phyloP scores from a whole-genome alignment of 2,113 vertebrate genomes.

The Halcyon senegalensis region DNA sequence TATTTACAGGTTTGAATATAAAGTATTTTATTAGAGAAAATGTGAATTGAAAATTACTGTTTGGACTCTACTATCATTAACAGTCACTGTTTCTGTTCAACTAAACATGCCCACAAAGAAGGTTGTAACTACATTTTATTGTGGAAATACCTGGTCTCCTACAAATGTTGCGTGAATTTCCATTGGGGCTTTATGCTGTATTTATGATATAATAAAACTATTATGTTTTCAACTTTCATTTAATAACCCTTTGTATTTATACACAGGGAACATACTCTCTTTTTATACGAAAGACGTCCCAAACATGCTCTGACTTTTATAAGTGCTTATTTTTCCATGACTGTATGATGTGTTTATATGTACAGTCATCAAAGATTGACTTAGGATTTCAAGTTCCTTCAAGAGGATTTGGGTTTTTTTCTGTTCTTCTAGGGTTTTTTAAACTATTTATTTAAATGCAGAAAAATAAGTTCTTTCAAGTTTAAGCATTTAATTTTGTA shows the following conservation, averaged over 20 bases:
- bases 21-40: slow-evolving; percentile 54
- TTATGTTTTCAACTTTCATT: slow-evolving; percentile 69
- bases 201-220: slow-evolving; percentile 72
- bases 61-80: slow-evolving; percentile 63
- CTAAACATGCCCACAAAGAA: slow-evolving; percentile 41
- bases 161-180: slow-evolving; percentile 61
- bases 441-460: neutral
- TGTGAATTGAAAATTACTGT: slow-evolving; percentile 56
- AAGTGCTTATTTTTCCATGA: slow-evolving; percentile 72
- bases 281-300: slow-evolving; percentile 40
- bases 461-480: neutral
- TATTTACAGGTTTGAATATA: slow-evolving; percentile 46
- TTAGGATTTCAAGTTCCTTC: slow-evolving; percentile 59
- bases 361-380: slow-evolving; percentile 26
- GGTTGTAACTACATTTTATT: slow-evolving; percentile 46
- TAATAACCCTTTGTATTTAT: slow-evolving; percentile 70
- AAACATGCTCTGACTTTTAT: slow-evolving; percentile 58
- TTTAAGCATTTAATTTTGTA: neutral
- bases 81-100: slow-evolving; percentile 60
- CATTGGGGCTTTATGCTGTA: slow-evolving; percentile 26
- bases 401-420: slow-evolving; percentile 47
- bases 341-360: slow-evolving; percentile 65
- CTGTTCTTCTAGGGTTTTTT: slow-evolving; percentile 30
- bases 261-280: slow-evolving; percentile 35
- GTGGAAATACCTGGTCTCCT: slow-evolving; percentile 54